A percentile compares a stretch with the other conserved stretches of the same genome.
Conservation (phyloP, 1,140 invertebrate genomes). For the Caenorhabditis tropicalis region DNA sequence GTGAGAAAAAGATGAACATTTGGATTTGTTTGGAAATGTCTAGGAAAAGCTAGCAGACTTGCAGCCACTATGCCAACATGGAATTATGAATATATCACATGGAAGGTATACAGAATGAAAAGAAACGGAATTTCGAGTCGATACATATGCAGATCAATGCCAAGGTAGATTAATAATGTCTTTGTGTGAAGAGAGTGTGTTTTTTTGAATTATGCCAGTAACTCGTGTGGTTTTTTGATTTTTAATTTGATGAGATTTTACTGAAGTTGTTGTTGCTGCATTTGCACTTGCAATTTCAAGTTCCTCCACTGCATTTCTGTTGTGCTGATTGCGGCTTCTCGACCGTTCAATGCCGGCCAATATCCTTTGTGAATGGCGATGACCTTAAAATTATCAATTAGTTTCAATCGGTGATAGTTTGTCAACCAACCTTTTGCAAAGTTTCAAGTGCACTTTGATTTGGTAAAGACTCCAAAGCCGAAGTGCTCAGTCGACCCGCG, state of each 20-base stretch:
- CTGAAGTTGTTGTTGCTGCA: not conserved
- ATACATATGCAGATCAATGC: not conserved
- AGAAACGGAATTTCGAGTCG: not conserved
- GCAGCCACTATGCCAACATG: not conserved
- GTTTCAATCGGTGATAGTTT: no score
- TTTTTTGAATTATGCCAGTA: not conserved
- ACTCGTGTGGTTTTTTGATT: conserved; percentile 28
- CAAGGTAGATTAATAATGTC: not conserved
- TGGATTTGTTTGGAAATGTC: not conserved
- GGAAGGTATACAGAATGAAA: not conserved
- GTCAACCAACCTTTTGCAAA: conserved; percentile 65
- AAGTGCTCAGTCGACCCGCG: conserved; percentile 58
- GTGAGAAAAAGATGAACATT: not conserved
- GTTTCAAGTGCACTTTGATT: conserved; percentile 68
- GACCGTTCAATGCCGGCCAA: conserved; percentile 67
- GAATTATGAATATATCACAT: conserved; percentile 31
- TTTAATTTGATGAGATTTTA: conserved; percentile 61
- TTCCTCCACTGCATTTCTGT: conserved; percentile 65
- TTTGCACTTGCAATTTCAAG: conserved; percentile 31
- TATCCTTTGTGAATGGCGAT: conserved; percentile 71
- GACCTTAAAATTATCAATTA: conserved; percentile 50
- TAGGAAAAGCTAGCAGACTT: conserved; percentile 25
- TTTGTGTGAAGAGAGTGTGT: not conserved
- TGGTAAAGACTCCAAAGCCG: conserved; percentile 63
- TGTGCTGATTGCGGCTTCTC: conserved; percentile 63